phyloP scores from a whole-genome alignment of 2,888 invertebrate species.

The Volucella inflata region DNA sequence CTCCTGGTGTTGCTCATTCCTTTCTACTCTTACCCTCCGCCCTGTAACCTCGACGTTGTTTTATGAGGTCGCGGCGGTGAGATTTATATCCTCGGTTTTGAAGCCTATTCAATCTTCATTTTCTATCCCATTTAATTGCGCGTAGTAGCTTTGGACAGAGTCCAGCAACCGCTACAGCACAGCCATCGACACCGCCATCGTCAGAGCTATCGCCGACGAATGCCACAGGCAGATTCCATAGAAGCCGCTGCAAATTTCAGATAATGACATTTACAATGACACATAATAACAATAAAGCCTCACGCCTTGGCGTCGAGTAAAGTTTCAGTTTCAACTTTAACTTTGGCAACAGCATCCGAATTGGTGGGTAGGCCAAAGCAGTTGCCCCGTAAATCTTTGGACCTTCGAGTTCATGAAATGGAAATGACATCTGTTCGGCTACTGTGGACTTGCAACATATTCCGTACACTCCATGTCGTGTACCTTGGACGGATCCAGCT shows the following conservation, averaged over 20 bases:
- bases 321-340: too few species aligned
- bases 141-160: conserved; percentile 21
- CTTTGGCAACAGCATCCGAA: too few species aligned
- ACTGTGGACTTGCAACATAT: conserved; percentile 78
- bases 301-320: conserved; percentile 44
- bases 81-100: conserved; percentile 73
- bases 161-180: conserved; percentile 35
- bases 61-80: conserved; percentile 71
- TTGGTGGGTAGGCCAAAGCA: background rate
- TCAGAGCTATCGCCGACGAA: conserved; percentile 2
- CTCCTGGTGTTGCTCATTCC: background rate
- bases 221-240: conserved; percentile 26
- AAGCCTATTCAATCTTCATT: conserved; percentile 74
- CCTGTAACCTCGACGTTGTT: conserved; percentile 41
- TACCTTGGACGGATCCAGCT: conserved; percentile 49
- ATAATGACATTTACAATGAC: conserved; percentile 75
- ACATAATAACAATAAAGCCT: conserved; percentile 72
- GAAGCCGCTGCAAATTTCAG: conserved; percentile 38
- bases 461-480: conserved; percentile 37
- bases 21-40: background rate
- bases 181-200: conserved; percentile 16
- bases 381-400: conserved; percentile 57
- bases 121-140: conserved; percentile 73
- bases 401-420: conserved; percentile 64
- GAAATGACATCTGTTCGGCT: conserved; percentile 79